Percentiles rank a stretch among this genome's conserved stretches.
Evolutionary conservation across 2,113 vertebrate species (phyloP).

Genomic region (Notarius lentiginosus): DNA sequence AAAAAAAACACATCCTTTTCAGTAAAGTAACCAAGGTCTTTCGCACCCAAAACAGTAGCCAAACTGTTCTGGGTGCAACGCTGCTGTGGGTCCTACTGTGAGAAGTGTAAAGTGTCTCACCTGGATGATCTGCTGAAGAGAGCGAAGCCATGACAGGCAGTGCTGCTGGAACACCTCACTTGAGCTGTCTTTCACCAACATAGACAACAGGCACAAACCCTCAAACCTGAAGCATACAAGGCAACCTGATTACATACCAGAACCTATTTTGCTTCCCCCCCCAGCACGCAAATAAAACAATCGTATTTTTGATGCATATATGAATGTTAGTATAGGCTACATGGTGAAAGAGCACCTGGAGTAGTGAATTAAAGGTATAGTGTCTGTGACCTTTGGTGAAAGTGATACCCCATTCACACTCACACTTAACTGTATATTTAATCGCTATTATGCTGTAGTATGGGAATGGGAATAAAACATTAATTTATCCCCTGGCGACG

Average conservation of each 20-base stretch:
- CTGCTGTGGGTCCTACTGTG: neutral
- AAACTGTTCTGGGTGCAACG: neutral
- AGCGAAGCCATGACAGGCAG: constrained; percentile 84
- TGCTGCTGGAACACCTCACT: constrained; percentile 86
- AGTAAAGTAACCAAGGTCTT: too few relatives aligned
- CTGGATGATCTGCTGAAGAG: constrained; percentile 86
- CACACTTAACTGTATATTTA: too few relatives aligned
- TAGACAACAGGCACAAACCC: constrained; percentile 82
- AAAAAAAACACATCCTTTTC: neutral
- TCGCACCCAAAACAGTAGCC: too few relatives aligned
- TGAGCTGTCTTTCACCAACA: constrained; percentile 84
- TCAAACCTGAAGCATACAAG: constrained; percentile 74
- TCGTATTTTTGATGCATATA: neutral
- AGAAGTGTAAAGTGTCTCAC: constrained; percentile 59
- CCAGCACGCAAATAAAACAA: neutral
- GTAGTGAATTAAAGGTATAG: neutral
- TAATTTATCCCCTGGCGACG: too few relatives aligned
- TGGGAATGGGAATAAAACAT: too few relatives aligned
- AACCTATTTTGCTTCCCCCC: neutral
- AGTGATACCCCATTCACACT: neutral
- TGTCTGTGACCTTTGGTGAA: neutral
- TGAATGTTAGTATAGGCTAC: neutral
- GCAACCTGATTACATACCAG: neutral
- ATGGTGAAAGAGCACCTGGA: neutral
- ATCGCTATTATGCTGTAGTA: too few relatives aligned